Evolutionary conservation across 2,797 vertebrate genomes (phyloP), one percentile per base, ranked within the genome.

Genomic region (Galaxias olidus): DNA sequence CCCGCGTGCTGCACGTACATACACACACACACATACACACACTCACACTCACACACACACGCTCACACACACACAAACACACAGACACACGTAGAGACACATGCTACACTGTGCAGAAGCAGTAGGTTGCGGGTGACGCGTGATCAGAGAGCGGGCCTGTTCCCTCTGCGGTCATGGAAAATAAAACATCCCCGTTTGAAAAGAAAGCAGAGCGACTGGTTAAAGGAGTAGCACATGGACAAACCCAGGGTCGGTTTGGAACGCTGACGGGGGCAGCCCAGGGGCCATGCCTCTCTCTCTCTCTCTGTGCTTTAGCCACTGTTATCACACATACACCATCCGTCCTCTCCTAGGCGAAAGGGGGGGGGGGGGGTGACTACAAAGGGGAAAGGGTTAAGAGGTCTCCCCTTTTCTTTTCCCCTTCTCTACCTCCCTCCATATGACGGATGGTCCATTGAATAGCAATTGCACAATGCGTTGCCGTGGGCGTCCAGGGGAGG

Each of bases 401-500:
- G 70, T 74, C 78, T 89, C 78, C 81, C 45, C 30, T 62, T 42
- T 52, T 62, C 78, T 86, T 18, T 52, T 45, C 47, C 72, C 77
- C 69, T 74, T 66, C 58, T 59, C 72, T 55, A 71, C 79, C 73
- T 79, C 79, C 74, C 82, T 79, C 79, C 59, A 59, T 79, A 76
- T 84, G 85, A 88, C 73, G 73, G 72, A 73, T 61, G 69, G 80
- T 82, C 88, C 82, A 86, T 84, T 85, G 87, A 90, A 76, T 60
- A 83, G 82, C 77, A 80, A 77, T 70, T 72, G 84, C 76, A 90
- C 87, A 89, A 86, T 91, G 84, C 76, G 84, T 84, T 77, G 85
- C 87, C 59, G 79, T 77, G 75, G 79, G 81, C 70, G 74, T 70
- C 59, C 53, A 63, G 50, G 67, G 75, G 44, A 72, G 81, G 81